These are phyloP conservation scores for Atta texana DNA, from an alignment of 1,140 invertebrate species.

Conservation along the genomic window DNA sequence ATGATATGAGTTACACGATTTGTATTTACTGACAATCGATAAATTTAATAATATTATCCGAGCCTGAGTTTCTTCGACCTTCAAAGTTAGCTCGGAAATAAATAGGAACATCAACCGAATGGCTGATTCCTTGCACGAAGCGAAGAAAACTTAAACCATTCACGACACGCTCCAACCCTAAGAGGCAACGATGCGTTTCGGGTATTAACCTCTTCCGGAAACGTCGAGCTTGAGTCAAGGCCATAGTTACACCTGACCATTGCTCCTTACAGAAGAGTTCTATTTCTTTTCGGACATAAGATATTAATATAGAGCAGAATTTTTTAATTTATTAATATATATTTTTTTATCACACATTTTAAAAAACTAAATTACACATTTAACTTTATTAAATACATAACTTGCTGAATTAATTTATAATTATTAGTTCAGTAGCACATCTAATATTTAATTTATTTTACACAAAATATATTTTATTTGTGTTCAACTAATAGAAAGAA, in stretches of 20 bases:
- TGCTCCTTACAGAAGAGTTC: slow-evolving; percentile 49
- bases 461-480: neutral
- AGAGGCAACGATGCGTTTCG: slow-evolving; percentile 84
- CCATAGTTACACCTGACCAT: slow-evolving; percentile 73
- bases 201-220: slow-evolving; percentile 84
- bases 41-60: slow-evolving; percentile 52
- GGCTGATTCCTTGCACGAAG: slow-evolving; percentile 55
- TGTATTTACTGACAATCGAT: slow-evolving; percentile 20
- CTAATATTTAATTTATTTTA: neutral
- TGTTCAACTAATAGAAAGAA: neutral
- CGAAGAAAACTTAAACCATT: slow-evolving; percentile 72
- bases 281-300: neutral
- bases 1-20: slow-evolving; percentile 12
- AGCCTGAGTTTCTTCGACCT: slow-evolving; percentile 6
- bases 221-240: slow-evolving; percentile 76
- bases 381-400: neutral
- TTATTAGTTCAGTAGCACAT: neutral
- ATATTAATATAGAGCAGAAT: neutral
- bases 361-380: neutral
- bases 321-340: neutral
- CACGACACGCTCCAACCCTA: slow-evolving; percentile 80
- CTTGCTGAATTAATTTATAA: slow-evolving; percentile 5
- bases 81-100: slow-evolving; percentile 58
- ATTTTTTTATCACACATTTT: neutral
- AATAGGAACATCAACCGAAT: slow-evolving; percentile 57